phyloP scores from a whole-genome alignment of 92 coral and sea anemone genomes.

The Anthopleura xanthogrammica region DNA sequence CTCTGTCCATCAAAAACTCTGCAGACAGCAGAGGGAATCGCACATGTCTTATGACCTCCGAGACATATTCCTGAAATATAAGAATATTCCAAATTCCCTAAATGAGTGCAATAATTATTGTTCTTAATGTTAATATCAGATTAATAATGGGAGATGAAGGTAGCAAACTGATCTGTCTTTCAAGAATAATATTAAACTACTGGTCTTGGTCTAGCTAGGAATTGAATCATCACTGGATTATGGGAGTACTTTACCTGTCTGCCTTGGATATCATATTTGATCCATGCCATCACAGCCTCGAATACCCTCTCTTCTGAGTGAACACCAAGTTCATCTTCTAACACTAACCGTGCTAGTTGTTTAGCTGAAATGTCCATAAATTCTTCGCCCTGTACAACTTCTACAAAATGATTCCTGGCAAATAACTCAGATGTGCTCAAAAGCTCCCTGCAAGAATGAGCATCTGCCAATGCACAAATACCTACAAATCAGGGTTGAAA shows the following conservation, averaged over 20 bases:
- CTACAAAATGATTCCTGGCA: slow-evolving; percentile 91
- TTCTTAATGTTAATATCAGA: not conserved
- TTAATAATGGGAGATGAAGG: not conserved
- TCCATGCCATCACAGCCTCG: slow-evolving; percentile 98
- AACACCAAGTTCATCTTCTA: slow-evolving; percentile 85
- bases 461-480: slow-evolving; percentile 91
- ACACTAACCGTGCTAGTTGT: slow-evolving; percentile 73
- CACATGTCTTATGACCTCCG: slow-evolving; percentile 82
- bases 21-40: slow-evolving; percentile 82
- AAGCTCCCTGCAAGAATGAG: slow-evolving; percentile 78
- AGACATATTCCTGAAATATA: slow-evolving; percentile 60
- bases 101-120: not conserved
- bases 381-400: slow-evolving; percentile 93
- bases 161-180: too few relatives aligned
- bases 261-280: slow-evolving; percentile 71
- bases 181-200: not conserved
- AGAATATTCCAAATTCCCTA: not conserved
- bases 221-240: too few relatives aligned
- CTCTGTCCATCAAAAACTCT: slow-evolving; percentile 91
- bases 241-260: slow-evolving; percentile 55
- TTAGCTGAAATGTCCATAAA: slow-evolving; percentile 83
- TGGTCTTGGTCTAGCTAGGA: too few relatives aligned
- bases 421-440: slow-evolving; percentile 72
- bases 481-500: slow-evolving; percentile 45
- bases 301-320: slow-evolving; percentile 94